Base-by-base conservation (phyloP, 2,113 vertebrate species). In the Myiopsitta monachus region DNA sequence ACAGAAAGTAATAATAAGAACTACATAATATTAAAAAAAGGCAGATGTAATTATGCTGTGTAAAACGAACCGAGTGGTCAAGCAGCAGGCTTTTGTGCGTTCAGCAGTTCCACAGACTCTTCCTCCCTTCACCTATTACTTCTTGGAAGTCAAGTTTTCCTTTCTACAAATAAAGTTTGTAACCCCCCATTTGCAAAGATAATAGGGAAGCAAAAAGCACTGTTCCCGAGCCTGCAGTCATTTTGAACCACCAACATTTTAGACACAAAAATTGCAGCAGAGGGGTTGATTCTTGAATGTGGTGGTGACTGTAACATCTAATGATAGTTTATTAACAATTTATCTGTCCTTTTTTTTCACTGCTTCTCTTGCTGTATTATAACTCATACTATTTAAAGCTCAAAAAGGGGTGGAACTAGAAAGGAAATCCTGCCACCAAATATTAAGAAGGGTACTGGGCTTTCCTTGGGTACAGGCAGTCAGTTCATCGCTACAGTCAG, bases 381-480 rank as follows among this genome's bases (percentile, higher is more conserved):
- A 81, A 18, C 14, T 88, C 18, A 5, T 81, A 23, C 43, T 89
- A 68, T 88, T 90, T 78, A 64, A 95, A 94, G 61, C 0, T 0
- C 31, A 44, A 36, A 93, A 94, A 92, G n/a, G 63, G 55, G 73
- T 92, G 76, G 76, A 95, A 91, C 64, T 81, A 28, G 43, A 78
- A 84, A 94, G 95, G 77, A 95, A 96, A 93, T 90, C 79, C 92
- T 95, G 76, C 75, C 73, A 49, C 55, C 64, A 75, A 75, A 88
- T 81, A 74, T 59, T 77, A 59, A 36, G 49, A 30, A 57, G 72
- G 43, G 39, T 54, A 16, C 11, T 55, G 69, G 80, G n/a, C 83
- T 94, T 92, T 39, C 36, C 44, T 88, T 64, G 41, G 75, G 85
- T 90, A 15, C 1, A 1, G 82, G 33, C 68, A 87, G 27, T 33